phyloP scores from a whole-genome alignment of 2,113 vertebrate species.

The Amblyopsis rosae region DNA sequence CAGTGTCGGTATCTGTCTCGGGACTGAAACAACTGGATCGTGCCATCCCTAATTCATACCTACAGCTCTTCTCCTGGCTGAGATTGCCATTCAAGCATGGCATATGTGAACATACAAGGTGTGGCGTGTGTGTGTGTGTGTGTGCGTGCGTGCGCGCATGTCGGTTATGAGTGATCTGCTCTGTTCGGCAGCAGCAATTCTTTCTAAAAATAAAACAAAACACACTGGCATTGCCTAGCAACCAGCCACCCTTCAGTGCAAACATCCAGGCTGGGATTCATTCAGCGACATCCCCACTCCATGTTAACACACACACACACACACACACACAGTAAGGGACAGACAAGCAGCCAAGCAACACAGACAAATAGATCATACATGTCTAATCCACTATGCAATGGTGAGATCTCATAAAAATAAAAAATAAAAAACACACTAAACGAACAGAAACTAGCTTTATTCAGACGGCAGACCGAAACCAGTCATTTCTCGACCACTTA shows the following conservation, averaged over 20 bases:
- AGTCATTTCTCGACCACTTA: conserved; percentile 45
- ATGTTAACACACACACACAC: conserved; percentile 12
- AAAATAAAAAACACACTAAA: background rate
- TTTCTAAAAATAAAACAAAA: conserved; percentile 80
- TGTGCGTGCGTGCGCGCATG: conserved; percentile 27
- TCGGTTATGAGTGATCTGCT: conserved; percentile 46
- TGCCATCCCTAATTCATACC: conserved; percentile 34
- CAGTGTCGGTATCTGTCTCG: too few relatives aligned
- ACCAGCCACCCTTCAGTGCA: conserved; percentile 70
- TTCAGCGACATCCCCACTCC: conserved; percentile 68
- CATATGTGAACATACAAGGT: background rate
- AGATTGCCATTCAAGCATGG: background rate
- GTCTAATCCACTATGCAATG: conserved; percentile 17
- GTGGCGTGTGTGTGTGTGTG: conserved; percentile 19
- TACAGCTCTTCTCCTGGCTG: conserved; percentile 17
- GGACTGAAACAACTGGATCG: too few relatives aligned
- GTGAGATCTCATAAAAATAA: conserved; percentile 3
- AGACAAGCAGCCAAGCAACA: conserved; percentile 39
- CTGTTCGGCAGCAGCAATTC: conserved; percentile 64
- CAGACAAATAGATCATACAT: conserved; percentile 31
- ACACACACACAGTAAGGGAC: conserved; percentile 43
- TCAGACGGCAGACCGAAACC: conserved; percentile 45
- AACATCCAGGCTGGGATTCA: conserved; percentile 75
- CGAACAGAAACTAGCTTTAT: conserved; percentile 21
- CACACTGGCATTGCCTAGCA: conserved; percentile 70